These are phyloP conservation scores for Pipra filicauda DNA, from an alignment of 2,113 vertebrate species.

Conservation along the genomic window DNA sequence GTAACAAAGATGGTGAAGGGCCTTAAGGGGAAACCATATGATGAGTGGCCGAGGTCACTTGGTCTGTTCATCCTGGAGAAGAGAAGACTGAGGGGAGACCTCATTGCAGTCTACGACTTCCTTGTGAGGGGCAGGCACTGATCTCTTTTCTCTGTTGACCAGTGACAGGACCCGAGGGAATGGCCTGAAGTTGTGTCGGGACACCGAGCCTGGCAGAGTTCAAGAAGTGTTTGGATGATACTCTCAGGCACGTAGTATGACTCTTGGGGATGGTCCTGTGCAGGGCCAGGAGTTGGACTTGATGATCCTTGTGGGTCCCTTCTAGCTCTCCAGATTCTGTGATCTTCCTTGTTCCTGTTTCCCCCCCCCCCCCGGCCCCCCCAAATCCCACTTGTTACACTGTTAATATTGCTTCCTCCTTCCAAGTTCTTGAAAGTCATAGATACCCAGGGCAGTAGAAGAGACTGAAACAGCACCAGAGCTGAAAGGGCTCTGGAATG, in stretches of 20 bases:
- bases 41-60: not conserved
- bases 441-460: not conserved
- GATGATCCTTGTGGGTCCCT: not conserved
- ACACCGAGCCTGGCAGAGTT: not conserved
- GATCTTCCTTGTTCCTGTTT: not conserved
- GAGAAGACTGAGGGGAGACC: not conserved
- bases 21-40: not conserved
- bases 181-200: not conserved
- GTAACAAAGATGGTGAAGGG: not conserved
- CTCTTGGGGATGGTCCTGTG: not conserved
- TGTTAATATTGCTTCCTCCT: not conserved
- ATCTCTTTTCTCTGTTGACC: not conserved
- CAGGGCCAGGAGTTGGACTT: not conserved
- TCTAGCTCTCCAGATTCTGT: not conserved
- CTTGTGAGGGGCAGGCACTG: not conserved
- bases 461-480: not conserved
- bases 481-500: not conserved
- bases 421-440: not conserved
- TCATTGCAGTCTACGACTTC: not conserved
- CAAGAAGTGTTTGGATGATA: not conserved
- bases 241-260: not conserved
- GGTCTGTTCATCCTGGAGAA: not conserved
- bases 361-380: too few relatives aligned
- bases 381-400: not conserved
- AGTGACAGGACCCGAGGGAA: not conserved